Evolutionary conservation across 2,797 vertebrate genomes (phyloP), one percentile per base, ranked within the genome.

Genomic region (Neomorphus geoffroyi): DNA sequence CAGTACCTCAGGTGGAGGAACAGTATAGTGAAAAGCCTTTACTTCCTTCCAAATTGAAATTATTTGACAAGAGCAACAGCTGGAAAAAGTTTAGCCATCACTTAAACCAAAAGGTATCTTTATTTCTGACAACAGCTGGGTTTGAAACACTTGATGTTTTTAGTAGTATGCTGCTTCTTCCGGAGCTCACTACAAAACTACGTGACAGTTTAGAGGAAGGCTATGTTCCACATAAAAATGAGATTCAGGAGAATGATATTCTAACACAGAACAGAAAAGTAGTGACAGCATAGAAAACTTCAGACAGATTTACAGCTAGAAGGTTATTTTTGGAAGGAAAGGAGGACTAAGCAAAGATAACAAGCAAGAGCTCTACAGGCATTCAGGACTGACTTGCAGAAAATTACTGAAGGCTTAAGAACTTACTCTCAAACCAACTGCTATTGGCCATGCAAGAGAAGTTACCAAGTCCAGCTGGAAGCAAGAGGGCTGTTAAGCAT

Each of bases 71-170:
- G 28, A 91, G 30, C 65, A 84, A 81, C 77, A 86, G 73, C 53
- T 87, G 57, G 64, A 53, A 91, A 77, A 93, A 66, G 58, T 69
- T 94, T 62, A 89, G 53, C 39, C 43, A 37, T n/a, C 70, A 26
- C 39, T 81, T 66, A 80, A 91, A 73, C 67, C 39, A 77, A 86
- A 69, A 80, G 6, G 19, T 75, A 66, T 80, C 56, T 69, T 92
- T 72, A 48, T 54, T 93, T 89, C 92, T 94, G 54, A 90, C 77
- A 92, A 84, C 37, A 62, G n/a, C 53, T 92, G 61, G 11, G 43
- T 88, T 91, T 73, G 69, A 94, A 92, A 72, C 39, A 80, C 7
- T 35, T 60, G 4, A 73, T 53, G 43, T 3, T 72, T 89, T 87
- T n/a, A 69, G 58, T 62, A 80, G 27, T 57, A 67, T 80, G 32